Base-by-base conservation (phyloP, 2,888 invertebrate genomes). In the Yponomeuta sedellus region DNA sequence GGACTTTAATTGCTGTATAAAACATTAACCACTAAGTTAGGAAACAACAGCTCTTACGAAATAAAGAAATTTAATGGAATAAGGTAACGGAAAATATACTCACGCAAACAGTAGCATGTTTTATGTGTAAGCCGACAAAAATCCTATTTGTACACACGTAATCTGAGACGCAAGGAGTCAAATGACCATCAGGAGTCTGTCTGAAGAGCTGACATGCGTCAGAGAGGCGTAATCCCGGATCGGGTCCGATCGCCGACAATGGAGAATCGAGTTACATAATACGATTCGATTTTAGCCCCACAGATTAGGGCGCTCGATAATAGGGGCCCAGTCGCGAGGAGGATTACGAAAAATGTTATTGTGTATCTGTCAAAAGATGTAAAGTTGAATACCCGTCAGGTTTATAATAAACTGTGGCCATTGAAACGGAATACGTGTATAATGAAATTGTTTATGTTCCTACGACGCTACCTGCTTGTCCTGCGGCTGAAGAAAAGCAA, bases 181-280 rank as follows among this genome's bases (percentile, higher is more conserved):
- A 77, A 81, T 85, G 79, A 78, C 81, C 79, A 77, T 74, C 78
- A 73, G 22, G 20, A 44, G 40, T 44, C 44, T 63, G 63, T 44
- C 63, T 63, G 12, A 63, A 62, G 16, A 34, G 22, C 63, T 63
- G 63, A 40, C 63, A 63, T 34, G 25, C 22, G 63, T 63, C 63
- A 63, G 19, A 63, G 19, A 52, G 22, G 12, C 40, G 63, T 63
- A 63, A 63, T 63, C 63, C 63, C 63, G 20, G 44, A 52, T 52
- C 44, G 16, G 16, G 44, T 52, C 44, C 44, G 44, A 3, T 52
- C 44, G 44, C 16, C 44, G 16, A 52, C 44, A 52, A 52, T 52
- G 16, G 44, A 63, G 63, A 63, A 22, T 63, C 63, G 44, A 63
- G 40, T 63, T 63, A 63, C 63, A 63, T 63, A 63, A 63, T 63